These are phyloP conservation scores for Caenorhabditis sinica DNA, from an alignment of 2,888 invertebrate species.

Conservation along the genomic window DNA sequence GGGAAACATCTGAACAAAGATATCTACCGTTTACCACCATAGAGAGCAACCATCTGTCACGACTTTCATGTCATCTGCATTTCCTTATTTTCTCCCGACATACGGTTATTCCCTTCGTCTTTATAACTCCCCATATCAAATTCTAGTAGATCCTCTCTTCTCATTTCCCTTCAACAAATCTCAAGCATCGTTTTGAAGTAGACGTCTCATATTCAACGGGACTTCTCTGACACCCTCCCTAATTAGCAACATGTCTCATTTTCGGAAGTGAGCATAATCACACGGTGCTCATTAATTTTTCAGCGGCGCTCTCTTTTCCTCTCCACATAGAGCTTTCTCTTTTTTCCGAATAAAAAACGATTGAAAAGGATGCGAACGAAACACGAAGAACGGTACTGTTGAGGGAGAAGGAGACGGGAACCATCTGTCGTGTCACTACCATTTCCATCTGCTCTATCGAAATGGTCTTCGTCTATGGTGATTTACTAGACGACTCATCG, in stretches of 20 bases:
- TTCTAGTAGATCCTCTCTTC: background rate
- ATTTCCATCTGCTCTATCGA: slow-evolving; percentile 54
- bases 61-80: slow-evolving; percentile 9
- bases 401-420: slow-evolving; percentile 2
- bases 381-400: slow-evolving; percentile 21
- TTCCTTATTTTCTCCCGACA: slow-evolving; percentile 34
- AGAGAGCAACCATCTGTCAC: slow-evolving; percentile 29
- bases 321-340: background rate
- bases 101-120: slow-evolving; percentile 19
- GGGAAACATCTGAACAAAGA: no score
- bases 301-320: slow-evolving; percentile 5
- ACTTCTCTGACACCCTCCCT: slow-evolving; percentile 32
- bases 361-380: background rate
- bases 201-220: background rate
- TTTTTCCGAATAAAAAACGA: background rate
- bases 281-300: slow-evolving; percentile 62
- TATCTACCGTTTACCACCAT: background rate
- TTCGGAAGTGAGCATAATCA: slow-evolving; percentile 34
- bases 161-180: background rate
- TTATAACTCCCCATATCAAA: slow-evolving; percentile 10
- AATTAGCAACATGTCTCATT: slow-evolving; percentile 37
- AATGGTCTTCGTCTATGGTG: slow-evolving; percentile 40
- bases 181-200: background rate
- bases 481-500: slow-evolving; percentile 8
- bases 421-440: slow-evolving; percentile 55